Percentiles rank a stretch among this genome's conserved stretches.
phyloP scores from a whole-genome alignment of 2,888 invertebrate species.

The Caprella mutica region DNA sequence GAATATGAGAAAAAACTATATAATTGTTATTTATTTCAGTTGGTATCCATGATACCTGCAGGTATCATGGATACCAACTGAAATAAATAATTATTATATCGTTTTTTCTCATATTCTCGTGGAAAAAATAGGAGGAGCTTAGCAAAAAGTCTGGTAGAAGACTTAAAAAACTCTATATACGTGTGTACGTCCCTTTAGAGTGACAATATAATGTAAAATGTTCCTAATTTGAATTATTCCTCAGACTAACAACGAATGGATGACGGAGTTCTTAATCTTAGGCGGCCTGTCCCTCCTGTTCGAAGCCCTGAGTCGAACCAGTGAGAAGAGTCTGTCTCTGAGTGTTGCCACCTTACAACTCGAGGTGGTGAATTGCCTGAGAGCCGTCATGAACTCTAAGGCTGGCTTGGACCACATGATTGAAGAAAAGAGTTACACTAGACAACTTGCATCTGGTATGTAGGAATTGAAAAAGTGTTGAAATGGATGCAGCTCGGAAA shows the following conservation, averaged over 20 bases:
- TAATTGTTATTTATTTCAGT: too few species aligned
- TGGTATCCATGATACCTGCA: too few species aligned
- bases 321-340: conserved; percentile 35
- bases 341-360: conserved; percentile 42
- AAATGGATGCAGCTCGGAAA: neutral
- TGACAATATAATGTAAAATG: too few species aligned
- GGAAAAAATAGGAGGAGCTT: too few species aligned
- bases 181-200: neutral
- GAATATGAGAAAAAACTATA: too few species aligned
- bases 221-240: too few species aligned
- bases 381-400: conserved; percentile 42
- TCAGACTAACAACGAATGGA: conserved; percentile 38
- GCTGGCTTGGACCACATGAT: conserved; percentile 42
- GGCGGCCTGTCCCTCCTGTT: conserved; percentile 43
- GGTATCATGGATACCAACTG: too few species aligned
- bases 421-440: conserved; percentile 39
- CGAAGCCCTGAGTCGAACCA: conserved; percentile 37
- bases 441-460: conserved; percentile 42
- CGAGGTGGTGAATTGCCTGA: conserved; percentile 43
- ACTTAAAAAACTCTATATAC: neutral
- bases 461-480: neutral
- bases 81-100: too few species aligned
- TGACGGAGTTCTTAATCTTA: conserved; percentile 42
- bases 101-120: too few species aligned
- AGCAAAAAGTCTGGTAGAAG: too few species aligned